Evolutionary conservation across 2,797 vertebrate species (phyloP).

Genomic region (Trematomus bernacchii): DNA sequence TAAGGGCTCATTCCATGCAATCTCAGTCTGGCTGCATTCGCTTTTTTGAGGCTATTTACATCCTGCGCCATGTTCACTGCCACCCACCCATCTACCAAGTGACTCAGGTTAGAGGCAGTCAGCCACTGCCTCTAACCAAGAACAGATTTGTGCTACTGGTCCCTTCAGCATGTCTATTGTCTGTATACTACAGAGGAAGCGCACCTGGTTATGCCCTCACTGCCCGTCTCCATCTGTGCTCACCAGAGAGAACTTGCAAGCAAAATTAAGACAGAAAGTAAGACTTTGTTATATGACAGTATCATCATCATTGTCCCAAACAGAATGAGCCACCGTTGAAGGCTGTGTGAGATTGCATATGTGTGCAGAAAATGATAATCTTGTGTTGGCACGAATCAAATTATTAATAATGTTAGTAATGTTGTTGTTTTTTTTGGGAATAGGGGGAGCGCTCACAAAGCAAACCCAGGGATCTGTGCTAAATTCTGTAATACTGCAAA

Average conservation of each 20-base stretch:
- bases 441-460: constrained; percentile 54
- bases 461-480: constrained; percentile 61
- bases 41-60: constrained; percentile 74
- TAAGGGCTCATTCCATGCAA: constrained; percentile 78
- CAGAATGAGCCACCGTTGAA: constrained; percentile 69
- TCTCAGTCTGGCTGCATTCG: constrained; percentile 72
- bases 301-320: constrained; percentile 79
- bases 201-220: constrained; percentile 91
- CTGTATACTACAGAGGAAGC: constrained; percentile 89
- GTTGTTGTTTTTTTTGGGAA: constrained; percentile 49
- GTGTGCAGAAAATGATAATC: constrained; percentile 69
- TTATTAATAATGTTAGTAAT: constrained; percentile 73
- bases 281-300: constrained; percentile 85
- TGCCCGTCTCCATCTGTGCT: constrained; percentile 90
- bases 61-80: constrained; percentile 62
- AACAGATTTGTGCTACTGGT: constrained; percentile 76
- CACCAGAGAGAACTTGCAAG: constrained; percentile 91
- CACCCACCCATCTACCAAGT: constrained; percentile 74
- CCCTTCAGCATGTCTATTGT: constrained; percentile 89
- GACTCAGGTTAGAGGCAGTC: constrained; percentile 75
- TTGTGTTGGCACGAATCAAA: constrained; percentile 69
- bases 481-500: constrained; percentile 65
- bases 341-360: constrained; percentile 76
- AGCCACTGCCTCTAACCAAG: constrained; percentile 70
- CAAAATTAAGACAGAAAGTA: constrained; percentile 93